Evolutionary conservation across 2,888 invertebrate species (phyloP).

Genomic region (Heliothis peltigera): DNA sequence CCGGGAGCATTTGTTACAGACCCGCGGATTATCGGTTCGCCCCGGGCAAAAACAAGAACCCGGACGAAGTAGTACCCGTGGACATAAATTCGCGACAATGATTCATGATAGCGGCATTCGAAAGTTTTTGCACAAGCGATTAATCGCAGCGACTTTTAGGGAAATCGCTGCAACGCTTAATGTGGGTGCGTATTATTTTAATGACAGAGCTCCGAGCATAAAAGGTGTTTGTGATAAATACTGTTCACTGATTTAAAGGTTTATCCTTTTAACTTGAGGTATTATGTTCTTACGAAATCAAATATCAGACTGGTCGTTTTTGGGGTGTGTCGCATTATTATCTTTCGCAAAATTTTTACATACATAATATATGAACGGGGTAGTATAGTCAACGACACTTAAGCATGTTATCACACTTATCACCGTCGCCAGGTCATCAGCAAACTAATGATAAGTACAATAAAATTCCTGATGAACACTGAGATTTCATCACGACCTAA

Average conservation of each 20-base stretch:
- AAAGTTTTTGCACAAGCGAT: slow-evolving; percentile 84
- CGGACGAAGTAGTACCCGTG: slow-evolving; percentile 71
- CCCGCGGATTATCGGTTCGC: slow-evolving; percentile 72
- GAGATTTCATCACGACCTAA: no score
- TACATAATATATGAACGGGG: slow-evolving; percentile 25
- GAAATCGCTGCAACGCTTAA: slow-evolving; percentile 63
- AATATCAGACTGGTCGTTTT: slow-evolving; percentile 32
- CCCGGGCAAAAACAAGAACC: slow-evolving; percentile 82
- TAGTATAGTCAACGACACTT: slow-evolving; percentile 4
- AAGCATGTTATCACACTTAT: not conserved
- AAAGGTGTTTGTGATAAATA: slow-evolving; percentile 58
- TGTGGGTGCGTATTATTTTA: slow-evolving; percentile 61
- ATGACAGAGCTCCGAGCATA: slow-evolving; percentile 59
- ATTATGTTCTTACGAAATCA: slow-evolving; percentile 30
- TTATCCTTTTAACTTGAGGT: slow-evolving; percentile 55
- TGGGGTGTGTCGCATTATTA: slow-evolving; percentile 19
- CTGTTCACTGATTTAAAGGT: slow-evolving; percentile 56
- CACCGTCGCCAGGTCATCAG: no score
- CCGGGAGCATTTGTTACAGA: slow-evolving; percentile 80
- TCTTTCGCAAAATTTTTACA: slow-evolving; percentile 29
- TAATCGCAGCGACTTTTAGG: slow-evolving; percentile 81
- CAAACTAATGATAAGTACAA: no score
- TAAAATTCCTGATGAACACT: no score
- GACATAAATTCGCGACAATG: slow-evolving; percentile 87
- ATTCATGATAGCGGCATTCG: slow-evolving; percentile 83